Conservation (phyloP, 53 echinoderm and acorn worm genomes). For the Luidia sarsii region DNA sequence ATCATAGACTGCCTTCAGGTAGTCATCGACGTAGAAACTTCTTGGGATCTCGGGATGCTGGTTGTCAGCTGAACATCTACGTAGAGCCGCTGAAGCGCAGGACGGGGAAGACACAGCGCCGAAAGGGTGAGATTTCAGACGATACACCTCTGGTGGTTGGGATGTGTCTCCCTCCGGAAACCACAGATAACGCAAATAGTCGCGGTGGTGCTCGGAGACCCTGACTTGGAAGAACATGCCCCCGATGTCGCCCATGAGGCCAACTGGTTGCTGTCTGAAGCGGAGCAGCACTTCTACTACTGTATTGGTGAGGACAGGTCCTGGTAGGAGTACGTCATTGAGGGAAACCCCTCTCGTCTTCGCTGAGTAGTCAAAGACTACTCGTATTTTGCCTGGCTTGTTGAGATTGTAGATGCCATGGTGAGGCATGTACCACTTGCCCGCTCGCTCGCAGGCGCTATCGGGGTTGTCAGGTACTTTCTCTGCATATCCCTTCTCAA, state of each 20-base stretch:
- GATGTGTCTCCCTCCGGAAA: conserved; percentile 36
- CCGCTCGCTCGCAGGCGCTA: background rate
- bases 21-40: conserved; percentile 48
- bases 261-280: conserved; percentile 53
- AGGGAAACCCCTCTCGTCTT: conserved; percentile 32
- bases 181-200: conserved; percentile 58
- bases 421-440: background rate
- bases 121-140: conserved; percentile 54
- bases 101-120: conserved; percentile 58
- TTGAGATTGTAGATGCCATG: conserved; percentile 5
- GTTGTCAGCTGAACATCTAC: conserved; percentile 51
- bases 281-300: conserved; percentile 47
- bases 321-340: conserved; percentile 39
- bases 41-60: background rate
- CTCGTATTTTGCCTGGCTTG: conserved; percentile 36
- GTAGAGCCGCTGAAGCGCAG: conserved; percentile 48
- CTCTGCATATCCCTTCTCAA: conserved; percentile 64
- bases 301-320: conserved; percentile 53
- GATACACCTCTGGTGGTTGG: conserved; percentile 12
- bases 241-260: conserved; percentile 59
- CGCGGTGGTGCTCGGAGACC: conserved; percentile 41
- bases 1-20: conserved; percentile 23
- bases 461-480: conserved; percentile 5
- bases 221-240: conserved; percentile 62
- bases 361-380: conserved; percentile 53